These are phyloP conservation scores for Carcharodon carcharias DNA, from an alignment of 2,797 vertebrate genomes.

Conservation along the genomic window DNA sequence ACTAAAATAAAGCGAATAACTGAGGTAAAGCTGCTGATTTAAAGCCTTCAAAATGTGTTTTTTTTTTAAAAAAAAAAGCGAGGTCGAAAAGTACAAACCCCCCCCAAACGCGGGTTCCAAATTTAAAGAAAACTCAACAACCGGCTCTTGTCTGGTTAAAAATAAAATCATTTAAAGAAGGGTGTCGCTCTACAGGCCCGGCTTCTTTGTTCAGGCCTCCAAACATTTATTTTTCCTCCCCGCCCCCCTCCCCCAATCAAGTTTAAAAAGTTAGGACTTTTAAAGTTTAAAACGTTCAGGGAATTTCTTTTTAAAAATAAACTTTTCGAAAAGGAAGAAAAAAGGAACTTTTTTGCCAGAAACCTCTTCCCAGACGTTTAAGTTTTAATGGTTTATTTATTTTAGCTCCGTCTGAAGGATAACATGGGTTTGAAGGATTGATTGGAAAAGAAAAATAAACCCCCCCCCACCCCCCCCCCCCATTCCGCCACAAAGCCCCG, in stretches of 20 bases:
- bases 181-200: neutral
- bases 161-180: neutral
- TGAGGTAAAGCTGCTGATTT: neutral
- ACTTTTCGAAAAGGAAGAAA: neutral
- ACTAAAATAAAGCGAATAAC: too few species aligned
- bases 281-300: neutral
- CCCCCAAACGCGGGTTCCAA: neutral
- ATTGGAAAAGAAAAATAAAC: too few species aligned
- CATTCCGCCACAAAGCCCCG: slow-evolving; percentile 14
- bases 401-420: neutral
- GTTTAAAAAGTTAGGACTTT: neutral
- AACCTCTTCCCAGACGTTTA: neutral
- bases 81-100: too few species aligned
- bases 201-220: neutral
- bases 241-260: too few species aligned
- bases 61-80: neutral
- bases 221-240: neutral
- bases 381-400: neutral
- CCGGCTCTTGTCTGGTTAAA: neutral
- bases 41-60: neutral
- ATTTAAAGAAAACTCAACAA: neutral
- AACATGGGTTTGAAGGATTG: neutral
- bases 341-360: neutral
- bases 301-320: neutral
- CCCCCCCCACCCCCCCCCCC: too few species aligned